These are phyloP conservation scores for Amphipyra berbera DNA, from an alignment of 2,888 invertebrate genomes.

Conservation along the genomic window DNA sequence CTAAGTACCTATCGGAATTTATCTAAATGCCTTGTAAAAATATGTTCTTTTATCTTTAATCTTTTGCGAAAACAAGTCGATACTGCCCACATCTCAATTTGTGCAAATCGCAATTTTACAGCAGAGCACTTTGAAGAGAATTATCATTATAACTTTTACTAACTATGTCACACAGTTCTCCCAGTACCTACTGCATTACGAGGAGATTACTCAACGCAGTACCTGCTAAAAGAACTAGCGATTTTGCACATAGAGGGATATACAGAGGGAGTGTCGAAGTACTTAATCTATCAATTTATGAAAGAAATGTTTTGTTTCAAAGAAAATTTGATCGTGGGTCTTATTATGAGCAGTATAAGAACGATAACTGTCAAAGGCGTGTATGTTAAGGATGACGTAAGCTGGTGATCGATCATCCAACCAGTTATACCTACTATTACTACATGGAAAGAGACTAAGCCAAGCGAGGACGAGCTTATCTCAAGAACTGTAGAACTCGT, in stretches of 20 bases:
- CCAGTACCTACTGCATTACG: too few relatives aligned
- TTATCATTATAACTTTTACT: too few relatives aligned
- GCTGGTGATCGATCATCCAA: conserved; percentile 32
- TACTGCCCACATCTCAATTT: too few relatives aligned
- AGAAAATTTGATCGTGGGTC: conserved; percentile 15
- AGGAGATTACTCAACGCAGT: too few relatives aligned
- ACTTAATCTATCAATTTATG: conserved; percentile 4
- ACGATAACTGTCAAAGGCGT: conserved; percentile 25
- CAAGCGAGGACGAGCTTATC: conserved; percentile 7
- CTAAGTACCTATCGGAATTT: too few relatives aligned
- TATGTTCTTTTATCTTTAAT: conserved; percentile 29
- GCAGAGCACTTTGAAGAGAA: too few relatives aligned
- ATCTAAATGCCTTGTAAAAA: conserved; percentile 41
- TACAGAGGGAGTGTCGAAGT: background rate
- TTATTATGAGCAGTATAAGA: conserved; percentile 26
- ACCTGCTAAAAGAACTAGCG: too few relatives aligned
- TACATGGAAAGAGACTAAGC: conserved; percentile 3
- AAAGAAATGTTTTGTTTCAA: background rate
- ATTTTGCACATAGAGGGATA: too few relatives aligned
- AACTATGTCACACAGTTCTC: too few relatives aligned
- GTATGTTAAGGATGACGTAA: conserved; percentile 30
- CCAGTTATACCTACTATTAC: conserved; percentile 12
- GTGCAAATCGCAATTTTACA: too few relatives aligned
- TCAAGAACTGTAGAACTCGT: background rate
- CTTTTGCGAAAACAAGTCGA: conserved; percentile 35